Evolutionary conservation across 1,140 invertebrate species (phyloP), one percentile per base, ranked within the genome.

Genomic region (Drosophila rufa): DNA sequence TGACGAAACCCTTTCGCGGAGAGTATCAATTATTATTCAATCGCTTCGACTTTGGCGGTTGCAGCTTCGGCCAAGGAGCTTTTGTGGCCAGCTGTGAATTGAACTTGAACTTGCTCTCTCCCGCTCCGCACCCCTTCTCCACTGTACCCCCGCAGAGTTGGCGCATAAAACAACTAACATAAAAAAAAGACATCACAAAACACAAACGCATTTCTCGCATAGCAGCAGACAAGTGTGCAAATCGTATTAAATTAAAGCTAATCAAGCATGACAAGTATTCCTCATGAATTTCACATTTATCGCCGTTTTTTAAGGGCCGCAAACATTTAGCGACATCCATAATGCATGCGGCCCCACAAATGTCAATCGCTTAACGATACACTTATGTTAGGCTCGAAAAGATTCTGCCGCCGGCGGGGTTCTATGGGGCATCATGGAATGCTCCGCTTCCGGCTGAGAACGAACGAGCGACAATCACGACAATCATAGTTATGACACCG

Each of bases 161-260:
- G 60, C 55, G 66, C 40, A 69, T 66, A 48, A 83, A 70, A 56
- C 47, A 47, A 48, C 43, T 59, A 61, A 64, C 61, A 82, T 57
- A 73, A 60, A 83, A 70, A 66, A 51, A 19, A 40, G 19, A 38
- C 30, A 17, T 14, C 11, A 15, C 14, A 15, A 15, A 69, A 30
- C 42, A 57, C 56, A 51, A 78, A 78, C 83, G 74, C 73, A 87
- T 87, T 90, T 61, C 69, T 87, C 48, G 66, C 84, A 90, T 87
- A 84, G 69, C 78, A 75, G 68, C 69, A 60, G 60, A 68, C 85
- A 87, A 80, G 84, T 87, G 85, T 90, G 80, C 73, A 80, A 87
- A 81, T 84, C 76, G 84, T 87, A 84, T 87, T 79, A 84, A 89
- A 90, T 87, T 84, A 75, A 50, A 64, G 46, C 66, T 80, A 83